A percentile compares a stretch with the other conserved stretches of the same genome.
phyloP scores from a whole-genome alignment of 2,888 invertebrate genomes.

The Philereme transversata region DNA sequence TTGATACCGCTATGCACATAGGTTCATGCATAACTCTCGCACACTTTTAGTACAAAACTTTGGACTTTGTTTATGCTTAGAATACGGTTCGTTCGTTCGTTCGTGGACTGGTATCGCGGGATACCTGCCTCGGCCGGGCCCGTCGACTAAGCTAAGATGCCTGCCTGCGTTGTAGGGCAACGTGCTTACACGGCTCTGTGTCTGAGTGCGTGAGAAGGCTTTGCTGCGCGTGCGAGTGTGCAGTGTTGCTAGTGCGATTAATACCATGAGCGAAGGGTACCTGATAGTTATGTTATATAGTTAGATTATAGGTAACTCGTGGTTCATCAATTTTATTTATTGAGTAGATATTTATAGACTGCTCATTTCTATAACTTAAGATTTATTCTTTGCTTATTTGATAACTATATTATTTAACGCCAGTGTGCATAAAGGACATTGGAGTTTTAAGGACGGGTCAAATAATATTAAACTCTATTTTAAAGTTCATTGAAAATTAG shows the following conservation, averaged over 20 bases:
- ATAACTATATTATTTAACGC: too few relatives aligned
- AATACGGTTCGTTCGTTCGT: slow-evolving; percentile 75
- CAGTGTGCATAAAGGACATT: too few relatives aligned
- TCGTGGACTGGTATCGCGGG: slow-evolving; percentile 73
- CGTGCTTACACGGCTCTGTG: slow-evolving; percentile 52
- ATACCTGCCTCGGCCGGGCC: slow-evolving; percentile 65
- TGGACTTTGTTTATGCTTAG: slow-evolving; percentile 35
- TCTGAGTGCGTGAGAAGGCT: slow-evolving; percentile 60
- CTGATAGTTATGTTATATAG: too few relatives aligned
- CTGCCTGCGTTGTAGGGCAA: slow-evolving; percentile 36
- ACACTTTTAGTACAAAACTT: slow-evolving; percentile 38
- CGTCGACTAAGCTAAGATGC: slow-evolving; percentile 52
- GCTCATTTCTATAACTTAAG: too few relatives aligned
- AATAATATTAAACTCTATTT: too few relatives aligned
- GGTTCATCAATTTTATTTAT: too few relatives aligned
- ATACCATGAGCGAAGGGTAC: slow-evolving; percentile 13
- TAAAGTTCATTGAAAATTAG: too few relatives aligned
- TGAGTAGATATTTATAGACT: too few relatives aligned
- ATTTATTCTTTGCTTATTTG: too few relatives aligned
- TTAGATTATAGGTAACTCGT: too few relatives aligned
- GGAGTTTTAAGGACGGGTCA: too few relatives aligned
- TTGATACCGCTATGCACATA: slow-evolving; percentile 70
- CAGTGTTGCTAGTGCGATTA: slow-evolving; percentile 48
- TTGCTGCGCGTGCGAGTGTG: slow-evolving; percentile 59
- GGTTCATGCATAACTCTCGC: slow-evolving; percentile 45